phyloP scores from a whole-genome alignment of 1,140 invertebrate species.

The Lepidurus apus region DNA sequence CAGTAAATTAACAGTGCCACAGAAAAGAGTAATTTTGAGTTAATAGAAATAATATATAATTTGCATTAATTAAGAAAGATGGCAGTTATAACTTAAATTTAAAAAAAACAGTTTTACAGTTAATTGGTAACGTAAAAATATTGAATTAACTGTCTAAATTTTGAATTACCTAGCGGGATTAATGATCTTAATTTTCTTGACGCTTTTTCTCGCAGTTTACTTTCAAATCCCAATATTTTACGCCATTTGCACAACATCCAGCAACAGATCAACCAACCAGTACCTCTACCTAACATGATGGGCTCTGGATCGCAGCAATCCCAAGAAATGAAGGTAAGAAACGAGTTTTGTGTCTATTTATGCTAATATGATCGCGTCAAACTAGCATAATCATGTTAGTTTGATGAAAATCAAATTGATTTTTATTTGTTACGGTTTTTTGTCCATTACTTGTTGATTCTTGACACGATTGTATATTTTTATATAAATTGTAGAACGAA shows the following conservation, averaged over 20 bases:
- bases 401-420: no score
- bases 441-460: neutral
- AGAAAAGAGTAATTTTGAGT: no score
- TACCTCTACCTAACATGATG: slow-evolving; percentile 31
- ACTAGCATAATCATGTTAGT: no score
- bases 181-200: neutral
- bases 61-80: neutral
- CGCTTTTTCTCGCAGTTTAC: slow-evolving; percentile 47
- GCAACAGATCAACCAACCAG: slow-evolving; percentile 43
- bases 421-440: neutral
- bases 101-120: neutral
- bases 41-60: no score
- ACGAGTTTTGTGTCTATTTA: no score
- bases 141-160: neutral
- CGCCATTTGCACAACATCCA: slow-evolving; percentile 63
- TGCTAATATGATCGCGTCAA: no score
- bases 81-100: neutral
- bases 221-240: slow-evolving; percentile 66
- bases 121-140: neutral
- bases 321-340: neutral
- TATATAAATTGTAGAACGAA: neutral
- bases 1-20: no score
- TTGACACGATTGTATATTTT: neutral
- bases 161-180: neutral
- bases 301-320: neutral